Conservation (phyloP, 2,797 vertebrate species). For the Galagoides demidoff region DNA sequence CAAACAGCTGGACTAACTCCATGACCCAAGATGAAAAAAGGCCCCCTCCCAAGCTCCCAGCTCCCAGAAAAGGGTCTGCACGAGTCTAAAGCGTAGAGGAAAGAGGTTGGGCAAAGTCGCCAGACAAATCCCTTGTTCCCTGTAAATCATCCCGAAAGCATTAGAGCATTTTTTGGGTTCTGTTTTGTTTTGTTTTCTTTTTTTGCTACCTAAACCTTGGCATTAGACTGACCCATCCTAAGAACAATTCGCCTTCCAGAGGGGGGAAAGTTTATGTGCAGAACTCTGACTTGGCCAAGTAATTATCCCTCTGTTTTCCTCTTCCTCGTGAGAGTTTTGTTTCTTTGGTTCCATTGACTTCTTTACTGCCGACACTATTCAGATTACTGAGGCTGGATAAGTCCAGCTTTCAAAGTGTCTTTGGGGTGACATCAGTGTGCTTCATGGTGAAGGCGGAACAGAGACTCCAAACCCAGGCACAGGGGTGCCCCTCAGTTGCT, state of each 20-base stretch:
- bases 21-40: background rate
- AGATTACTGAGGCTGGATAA: background rate
- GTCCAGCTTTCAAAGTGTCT: accelerated
- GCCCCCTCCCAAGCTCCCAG: background rate
- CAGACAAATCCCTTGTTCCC: accelerated
- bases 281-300: accelerated
- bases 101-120: accelerated
- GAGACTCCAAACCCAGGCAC: too few relatives aligned
- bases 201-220: too few relatives aligned
- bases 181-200: too few relatives aligned
- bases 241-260: background rate
- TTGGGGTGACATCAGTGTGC: background rate
- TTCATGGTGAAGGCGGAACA: background rate
- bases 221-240: background rate
- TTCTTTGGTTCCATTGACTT: background rate
- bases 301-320: accelerated
- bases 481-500: background rate
- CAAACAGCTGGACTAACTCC: background rate
- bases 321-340: accelerated
- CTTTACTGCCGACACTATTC: background rate
- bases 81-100: background rate
- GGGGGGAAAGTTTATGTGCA: accelerated
- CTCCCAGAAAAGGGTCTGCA: background rate
- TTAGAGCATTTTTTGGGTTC: too few relatives aligned
- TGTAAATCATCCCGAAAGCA: accelerated